Evolutionary conservation across 1,140 invertebrate species (phyloP), one percentile per base, ranked within the genome.

Genomic region (Drosophila virilis): DNA sequence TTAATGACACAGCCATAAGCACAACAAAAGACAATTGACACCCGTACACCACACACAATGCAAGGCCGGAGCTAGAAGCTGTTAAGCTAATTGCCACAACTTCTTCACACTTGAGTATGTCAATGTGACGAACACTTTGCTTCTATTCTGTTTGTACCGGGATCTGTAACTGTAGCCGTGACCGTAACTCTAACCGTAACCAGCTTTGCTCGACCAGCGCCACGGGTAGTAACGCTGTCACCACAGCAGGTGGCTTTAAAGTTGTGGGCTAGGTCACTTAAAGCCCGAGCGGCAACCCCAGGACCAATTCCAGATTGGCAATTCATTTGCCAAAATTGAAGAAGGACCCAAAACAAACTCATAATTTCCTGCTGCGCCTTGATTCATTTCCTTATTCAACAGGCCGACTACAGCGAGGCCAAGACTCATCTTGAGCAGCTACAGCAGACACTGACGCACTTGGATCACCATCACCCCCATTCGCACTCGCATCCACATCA

Each of bases 41-140:
- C 79, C 80, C 69, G 38, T 38, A 17, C 42, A 46, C 46, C 50
- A 57, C 59, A 73, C 50, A 72, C 67, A 61, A 48, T 38, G 71
- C 68, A 62, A 64, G 51, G 72, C 35, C 43, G 45, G 35, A 61
- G 67, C 58, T 65, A 79, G 83, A 86, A 88, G 84, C 84, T 89
- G 85, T 90, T 90, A 89, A 80, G 69, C 84, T 89, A 89, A 89
- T 89, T 89, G 84, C 77, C 84, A 71, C 77, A 69, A 83, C 74
- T 89, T 78, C 74, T 78, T 74, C 64, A 48, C 73, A 77, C 58
- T 66, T 82, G 75, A 88, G 55, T 83, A 77, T 86, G 83, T 88
- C 83, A 86, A 83, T 83, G 76, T 83, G 83, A 74, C 69, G 69
- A 67, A 58, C 43, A 52, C 67, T 40, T 61, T 69, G 55, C 61